Evolutionary conservation across 2,888 invertebrate species (phyloP), one percentile per base, ranked within the genome.

Genomic region (Drosophila bunnanda): DNA sequence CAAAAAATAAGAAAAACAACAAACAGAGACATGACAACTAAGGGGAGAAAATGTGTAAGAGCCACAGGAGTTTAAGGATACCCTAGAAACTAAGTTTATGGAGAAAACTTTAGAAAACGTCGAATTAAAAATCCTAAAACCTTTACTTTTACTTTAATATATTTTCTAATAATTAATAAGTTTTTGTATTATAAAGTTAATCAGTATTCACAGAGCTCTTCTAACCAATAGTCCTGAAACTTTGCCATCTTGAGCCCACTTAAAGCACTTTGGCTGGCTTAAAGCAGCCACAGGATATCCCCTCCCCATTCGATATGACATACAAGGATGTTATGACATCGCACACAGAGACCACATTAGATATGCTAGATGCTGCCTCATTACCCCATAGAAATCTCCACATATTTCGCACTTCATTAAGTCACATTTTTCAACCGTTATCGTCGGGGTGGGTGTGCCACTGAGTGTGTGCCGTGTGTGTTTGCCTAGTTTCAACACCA

Each of bases 361-460:
- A 59, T 59, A 58, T 70, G 38, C 52, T 34, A 22, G 61, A 70
- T 70, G 54, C 74, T 67, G 79, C 57, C 78, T 86, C 86, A 82
- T 82, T 82, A 82, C 59, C 69, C 77, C 77, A 82, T 72, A 75
- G 79, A 82, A 82, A 65, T 57, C 75, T 78, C 17, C 76, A 74
- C 80, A 83, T 79, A 83, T 86, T 82, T 87, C 77, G 62, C 80
- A 85, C 77, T 82, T 84, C 75, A 87, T 84, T 85, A 87, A 76
- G 82, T 77, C 85, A 82, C 85, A 85, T 82, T 80, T 76, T 72
- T 71, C 70, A 61, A 44, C 64, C 62, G 67, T 70, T 70, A 81
- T 66, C 67, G 50, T 61, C 60, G 55, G 64, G 67, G 64, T 44
- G 52, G 17, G 25, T 53, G 41, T 36, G 28, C 22, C 32, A 9